Conservation (phyloP, 2,797 vertebrate genomes). For the Harpagifer antarcticus region DNA sequence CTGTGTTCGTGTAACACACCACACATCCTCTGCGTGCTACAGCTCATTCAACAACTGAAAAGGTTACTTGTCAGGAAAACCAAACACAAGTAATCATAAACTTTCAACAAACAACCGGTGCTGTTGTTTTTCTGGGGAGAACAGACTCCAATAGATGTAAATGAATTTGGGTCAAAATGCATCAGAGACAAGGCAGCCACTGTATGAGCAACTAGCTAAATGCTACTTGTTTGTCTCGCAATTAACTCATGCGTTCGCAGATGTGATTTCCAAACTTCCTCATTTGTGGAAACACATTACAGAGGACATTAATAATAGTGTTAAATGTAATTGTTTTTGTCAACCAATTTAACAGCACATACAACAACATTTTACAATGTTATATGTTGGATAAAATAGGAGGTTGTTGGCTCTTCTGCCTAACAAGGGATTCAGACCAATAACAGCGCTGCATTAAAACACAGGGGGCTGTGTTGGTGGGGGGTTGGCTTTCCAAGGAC, state of each 20-base stretch:
- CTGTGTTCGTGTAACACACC: not conserved
- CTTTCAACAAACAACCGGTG: slow-evolving; percentile 3
- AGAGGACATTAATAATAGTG: slow-evolving; percentile 8
- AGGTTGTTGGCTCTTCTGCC: not conserved
- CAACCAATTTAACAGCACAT: not conserved
- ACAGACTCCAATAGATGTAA: slow-evolving; percentile 58
- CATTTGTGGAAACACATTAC: slow-evolving; percentile 15
- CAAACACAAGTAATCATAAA: slow-evolving; percentile 8
- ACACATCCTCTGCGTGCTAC: slow-evolving; percentile 5
- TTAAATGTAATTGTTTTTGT: slow-evolving; percentile 15
- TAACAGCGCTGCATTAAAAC: not conserved
- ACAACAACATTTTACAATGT: not conserved
- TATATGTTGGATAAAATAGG: not conserved
- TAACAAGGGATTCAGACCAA: not conserved
- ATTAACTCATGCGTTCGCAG: slow-evolving; percentile 39
- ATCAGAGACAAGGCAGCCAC: slow-evolving; percentile 53
- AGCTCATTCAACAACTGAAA: not conserved
- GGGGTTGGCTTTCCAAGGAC: not conserved
- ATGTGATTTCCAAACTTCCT: slow-evolving; percentile 38
- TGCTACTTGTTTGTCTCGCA: slow-evolving; percentile 50
- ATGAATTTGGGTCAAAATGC: slow-evolving; percentile 72
- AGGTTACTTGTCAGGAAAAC: slow-evolving; percentile 19
- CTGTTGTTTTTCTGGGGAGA: slow-evolving; percentile 20
- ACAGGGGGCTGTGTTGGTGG: not conserved
- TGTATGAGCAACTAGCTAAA: slow-evolving; percentile 38